These are phyloP conservation scores for Thecocarcelia acutangulata DNA, from an alignment of 2,888 invertebrate species.

Conservation along the genomic window DNA sequence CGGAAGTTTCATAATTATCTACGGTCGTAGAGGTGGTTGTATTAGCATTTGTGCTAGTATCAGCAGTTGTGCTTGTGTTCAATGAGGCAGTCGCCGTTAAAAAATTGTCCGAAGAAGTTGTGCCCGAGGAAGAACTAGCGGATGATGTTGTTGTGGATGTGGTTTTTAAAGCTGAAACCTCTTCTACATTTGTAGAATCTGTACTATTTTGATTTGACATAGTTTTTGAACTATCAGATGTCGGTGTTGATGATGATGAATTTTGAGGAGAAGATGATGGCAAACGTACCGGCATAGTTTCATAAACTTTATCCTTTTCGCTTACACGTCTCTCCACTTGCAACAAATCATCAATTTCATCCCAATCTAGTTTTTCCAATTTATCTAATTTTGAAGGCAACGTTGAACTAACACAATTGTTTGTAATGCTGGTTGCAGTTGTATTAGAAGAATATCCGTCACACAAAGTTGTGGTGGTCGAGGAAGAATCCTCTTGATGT, in stretches of 20 bases:
- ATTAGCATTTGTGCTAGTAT: constrained; percentile 72
- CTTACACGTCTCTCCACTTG: constrained; percentile 86
- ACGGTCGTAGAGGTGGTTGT: constrained; percentile 75
- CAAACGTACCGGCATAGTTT: constrained; percentile 85
- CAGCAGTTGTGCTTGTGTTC: constrained; percentile 69
- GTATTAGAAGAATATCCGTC: constrained; percentile 63
- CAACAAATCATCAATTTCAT: constrained; percentile 87
- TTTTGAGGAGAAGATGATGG: constrained; percentile 83
- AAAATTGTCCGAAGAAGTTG: constrained; percentile 77
- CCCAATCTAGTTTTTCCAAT: constrained; percentile 86
- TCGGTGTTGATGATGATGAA: constrained; percentile 79
- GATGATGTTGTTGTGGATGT: constrained; percentile 70
- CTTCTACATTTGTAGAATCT: constrained; percentile 71
- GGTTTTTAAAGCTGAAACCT: constrained; percentile 65
- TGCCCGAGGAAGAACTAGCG: constrained; percentile 71
- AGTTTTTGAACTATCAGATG: constrained; percentile 73
- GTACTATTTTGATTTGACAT: constrained; percentile 74
- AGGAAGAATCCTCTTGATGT: constrained; percentile 74
- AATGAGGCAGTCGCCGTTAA: constrained; percentile 77
- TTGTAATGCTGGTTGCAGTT: constrained; percentile 73
- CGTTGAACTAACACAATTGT: constrained; percentile 81
- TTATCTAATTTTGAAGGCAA: constrained; percentile 86
- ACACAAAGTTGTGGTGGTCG: constrained; percentile 75
- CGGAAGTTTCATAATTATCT: constrained; percentile 76
- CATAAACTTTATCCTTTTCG: constrained; percentile 85